Percentiles rank a stretch among this genome's conserved stretches.
phyloP scores from a whole-genome alignment of 1,140 invertebrate species.

The Brachionus rotundiformis region DNA sequence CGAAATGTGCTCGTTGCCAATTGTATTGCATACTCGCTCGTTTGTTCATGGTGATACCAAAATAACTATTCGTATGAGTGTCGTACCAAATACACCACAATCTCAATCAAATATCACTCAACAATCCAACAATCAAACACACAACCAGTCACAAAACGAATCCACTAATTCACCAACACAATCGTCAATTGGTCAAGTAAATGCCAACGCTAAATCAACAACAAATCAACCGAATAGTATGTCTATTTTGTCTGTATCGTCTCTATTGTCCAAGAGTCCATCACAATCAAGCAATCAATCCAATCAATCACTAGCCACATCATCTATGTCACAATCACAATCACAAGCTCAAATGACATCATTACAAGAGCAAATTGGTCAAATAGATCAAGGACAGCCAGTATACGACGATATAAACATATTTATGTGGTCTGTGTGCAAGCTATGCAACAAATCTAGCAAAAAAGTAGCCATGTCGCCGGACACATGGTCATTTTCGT shows the following conservation, averaged over 20 bases:
- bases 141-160: not conserved
- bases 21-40: conserved; percentile 51
- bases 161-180: not conserved
- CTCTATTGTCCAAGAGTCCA: conserved; percentile 5
- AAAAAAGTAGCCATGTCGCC: conserved; percentile 71
- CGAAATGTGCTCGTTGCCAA: conserved; percentile 1
- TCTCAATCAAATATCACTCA: not conserved
- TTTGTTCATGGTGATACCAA: conserved; percentile 43
- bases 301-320: not conserved
- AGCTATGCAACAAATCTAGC: conserved; percentile 44
- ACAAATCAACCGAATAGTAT: not conserved
- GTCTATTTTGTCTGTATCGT: conserved; percentile 35
- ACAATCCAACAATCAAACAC: not conserved
- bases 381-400: not conserved
- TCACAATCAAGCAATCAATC: not conserved
- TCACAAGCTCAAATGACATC: not conserved
- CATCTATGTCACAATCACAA: not conserved
- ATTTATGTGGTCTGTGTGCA: conserved; percentile 52
- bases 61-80: conserved; percentile 40
- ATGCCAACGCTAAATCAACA: no score
- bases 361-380: not conserved
- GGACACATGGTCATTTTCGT: conserved; percentile 81
- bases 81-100: conserved; percentile 2
- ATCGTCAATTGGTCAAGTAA: not conserved
- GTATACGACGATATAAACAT: conserved; percentile 52